Percentiles rank a stretch among this genome's conserved stretches.
Evolutionary conservation across 2,888 invertebrate genomes (phyloP).

Genomic region (Drosophila prolongata): DNA sequence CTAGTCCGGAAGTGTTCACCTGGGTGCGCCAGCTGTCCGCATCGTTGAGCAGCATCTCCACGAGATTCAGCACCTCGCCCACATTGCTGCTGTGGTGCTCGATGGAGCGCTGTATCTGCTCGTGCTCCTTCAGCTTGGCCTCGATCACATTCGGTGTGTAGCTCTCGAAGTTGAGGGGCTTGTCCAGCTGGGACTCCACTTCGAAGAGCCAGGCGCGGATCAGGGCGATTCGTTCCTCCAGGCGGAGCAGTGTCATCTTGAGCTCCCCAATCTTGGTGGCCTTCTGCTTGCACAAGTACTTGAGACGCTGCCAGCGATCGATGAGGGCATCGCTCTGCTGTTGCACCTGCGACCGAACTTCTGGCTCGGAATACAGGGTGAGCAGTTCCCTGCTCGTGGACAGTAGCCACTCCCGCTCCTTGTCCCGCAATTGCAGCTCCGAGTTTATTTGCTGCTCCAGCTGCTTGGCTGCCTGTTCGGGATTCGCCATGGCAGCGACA

Average conservation of each 20-base stretch:
- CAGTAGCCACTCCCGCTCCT: conserved; percentile 91
- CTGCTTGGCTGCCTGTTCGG: conserved; percentile 89
- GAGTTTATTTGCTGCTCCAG: conserved; percentile 90
- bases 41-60: conserved; percentile 91
- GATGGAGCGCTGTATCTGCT: conserved; percentile 90
- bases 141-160: conserved; percentile 88
- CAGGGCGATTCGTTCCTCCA: conserved; percentile 90
- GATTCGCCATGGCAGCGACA: conserved; percentile 87
- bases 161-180: conserved; percentile 88
- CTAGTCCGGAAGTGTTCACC: conserved; percentile 89
- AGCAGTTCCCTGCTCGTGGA: conserved; percentile 88
- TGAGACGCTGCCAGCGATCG: conserved; percentile 89
- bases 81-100: conserved; percentile 91
- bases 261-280: conserved; percentile 90
- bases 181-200: conserved; percentile 89
- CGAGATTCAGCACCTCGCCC: conserved; percentile 91
- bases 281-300: conserved; percentile 88
- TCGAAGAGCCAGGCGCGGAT: conserved; percentile 90
- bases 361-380: conserved; percentile 86
- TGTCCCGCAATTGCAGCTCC: conserved; percentile 90
- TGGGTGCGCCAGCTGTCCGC: conserved; percentile 90
- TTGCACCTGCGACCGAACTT: conserved; percentile 87
- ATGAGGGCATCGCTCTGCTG: conserved; percentile 87
- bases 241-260: conserved; percentile 88
- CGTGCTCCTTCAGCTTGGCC: conserved; percentile 89